A percentile compares a stretch with the other conserved stretches of the same genome.
Conservation (phyloP, 2,888 invertebrate genomes). For the Cryptocephalus primarius region DNA sequence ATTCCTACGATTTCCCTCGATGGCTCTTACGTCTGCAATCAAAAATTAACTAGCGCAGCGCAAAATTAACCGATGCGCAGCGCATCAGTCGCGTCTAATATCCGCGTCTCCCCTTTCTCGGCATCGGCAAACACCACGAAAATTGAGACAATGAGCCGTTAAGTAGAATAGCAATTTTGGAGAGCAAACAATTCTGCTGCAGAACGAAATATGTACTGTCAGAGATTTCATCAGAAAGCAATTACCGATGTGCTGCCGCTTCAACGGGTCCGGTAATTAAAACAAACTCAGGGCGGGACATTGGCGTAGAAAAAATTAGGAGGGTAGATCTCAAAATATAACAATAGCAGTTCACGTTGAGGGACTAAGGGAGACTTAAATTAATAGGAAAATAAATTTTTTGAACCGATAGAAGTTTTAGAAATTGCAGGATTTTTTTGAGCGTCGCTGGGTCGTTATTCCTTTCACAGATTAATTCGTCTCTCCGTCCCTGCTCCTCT, state of each 20-base stretch:
- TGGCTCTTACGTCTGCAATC: too few relatives aligned
- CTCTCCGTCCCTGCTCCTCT: neutral
- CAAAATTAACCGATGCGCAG: too few relatives aligned
- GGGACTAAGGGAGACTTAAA: too few relatives aligned
- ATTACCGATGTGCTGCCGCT: conserved; percentile 36
- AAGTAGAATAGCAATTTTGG: conserved; percentile 33
- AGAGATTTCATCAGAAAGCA: conserved; percentile 23
- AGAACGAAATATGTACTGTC: conserved; percentile 1
- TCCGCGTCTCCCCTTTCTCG: too few relatives aligned
- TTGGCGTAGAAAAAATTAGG: conserved; percentile 1
- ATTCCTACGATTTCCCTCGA: too few relatives aligned
- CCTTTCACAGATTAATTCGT: neutral
- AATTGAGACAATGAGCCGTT: conserved; percentile 17
- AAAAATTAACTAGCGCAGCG: too few relatives aligned
- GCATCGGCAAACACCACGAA: neutral
- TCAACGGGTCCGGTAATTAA: conserved; percentile 32
- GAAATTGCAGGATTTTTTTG: too few relatives aligned
- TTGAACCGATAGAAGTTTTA: too few relatives aligned
- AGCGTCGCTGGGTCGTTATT: neutral
- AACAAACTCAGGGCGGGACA: conserved; percentile 7
- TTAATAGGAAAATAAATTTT: too few relatives aligned
- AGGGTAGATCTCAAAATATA: too few relatives aligned
- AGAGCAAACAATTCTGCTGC: conserved; percentile 30
- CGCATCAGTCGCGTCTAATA: too few relatives aligned
- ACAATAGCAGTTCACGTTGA: too few relatives aligned